Evolutionary conservation across 2,888 invertebrate species (phyloP).

Genomic region (Cryptophagus acutangulus): DNA sequence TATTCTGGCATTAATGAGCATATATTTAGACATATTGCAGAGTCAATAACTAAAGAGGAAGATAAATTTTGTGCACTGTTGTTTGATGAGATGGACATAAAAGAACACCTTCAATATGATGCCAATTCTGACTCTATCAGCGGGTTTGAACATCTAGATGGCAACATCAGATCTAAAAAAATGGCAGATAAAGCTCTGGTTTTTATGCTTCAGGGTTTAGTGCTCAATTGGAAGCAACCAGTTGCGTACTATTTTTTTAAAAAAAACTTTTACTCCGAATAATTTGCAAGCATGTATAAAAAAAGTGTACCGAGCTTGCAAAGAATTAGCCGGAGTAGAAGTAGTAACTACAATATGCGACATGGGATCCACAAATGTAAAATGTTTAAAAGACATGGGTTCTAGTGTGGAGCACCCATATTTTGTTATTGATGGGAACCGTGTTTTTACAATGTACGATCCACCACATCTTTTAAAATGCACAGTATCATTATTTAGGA

Average conservation of each 20-base stretch:
- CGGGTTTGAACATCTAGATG: slow-evolving; percentile 16
- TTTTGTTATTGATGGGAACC: slow-evolving; percentile 3
- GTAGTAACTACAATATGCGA: slow-evolving; percentile 13
- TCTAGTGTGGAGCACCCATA: slow-evolving; percentile 2
- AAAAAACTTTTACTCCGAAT: too few species aligned
- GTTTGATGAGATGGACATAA: slow-evolving; percentile 21
- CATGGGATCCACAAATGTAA: slow-evolving; percentile 11
- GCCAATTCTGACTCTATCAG: slow-evolving; percentile 7
- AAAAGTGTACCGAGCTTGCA: slow-evolving; percentile 4
- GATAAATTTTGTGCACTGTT: slow-evolving; percentile 16
- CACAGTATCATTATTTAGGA: slow-evolving; percentile 13
- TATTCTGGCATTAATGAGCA: slow-evolving; percentile 17
- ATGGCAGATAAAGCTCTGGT: slow-evolving; percentile 1
- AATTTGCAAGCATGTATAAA: too few species aligned
- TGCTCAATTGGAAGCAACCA: slow-evolving; percentile 1
- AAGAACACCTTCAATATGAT: slow-evolving; percentile 15
- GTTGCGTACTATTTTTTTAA: not conserved
- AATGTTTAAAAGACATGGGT: slow-evolving; percentile 14
- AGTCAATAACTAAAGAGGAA: slow-evolving; percentile 9
- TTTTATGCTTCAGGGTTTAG: not conserved
- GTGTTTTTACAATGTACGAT: slow-evolving; percentile 16
- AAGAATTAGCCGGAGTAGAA: slow-evolving; percentile 7
- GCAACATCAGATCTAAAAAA: not conserved
- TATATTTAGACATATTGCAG: slow-evolving; percentile 18
- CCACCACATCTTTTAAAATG: slow-evolving; percentile 18